These are phyloP conservation scores for Magallana gigas DNA, from an alignment of 1,140 invertebrate genomes.

Conservation along the genomic window DNA sequence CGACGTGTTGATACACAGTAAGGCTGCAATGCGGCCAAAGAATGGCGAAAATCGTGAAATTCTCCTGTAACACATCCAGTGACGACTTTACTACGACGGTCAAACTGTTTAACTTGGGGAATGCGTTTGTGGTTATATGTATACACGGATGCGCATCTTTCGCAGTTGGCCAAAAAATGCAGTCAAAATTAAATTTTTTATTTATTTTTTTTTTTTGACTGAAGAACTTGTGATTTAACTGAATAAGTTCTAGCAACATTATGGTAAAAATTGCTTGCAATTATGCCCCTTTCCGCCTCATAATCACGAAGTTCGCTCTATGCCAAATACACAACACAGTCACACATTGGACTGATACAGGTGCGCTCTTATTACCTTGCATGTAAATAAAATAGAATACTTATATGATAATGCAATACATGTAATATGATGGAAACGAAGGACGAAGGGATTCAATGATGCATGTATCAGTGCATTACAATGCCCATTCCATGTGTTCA, in stretches of 20 bases:
- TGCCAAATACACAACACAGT: no score
- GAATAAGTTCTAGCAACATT: background rate
- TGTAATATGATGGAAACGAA: no score
- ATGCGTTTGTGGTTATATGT: background rate
- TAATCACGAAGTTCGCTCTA: background rate
- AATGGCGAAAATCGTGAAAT: background rate
- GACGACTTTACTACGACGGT: background rate
- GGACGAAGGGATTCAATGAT: no score
- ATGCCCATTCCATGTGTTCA: no score
- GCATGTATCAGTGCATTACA: no score
- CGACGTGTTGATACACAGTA: background rate
- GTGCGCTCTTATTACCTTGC: no score
- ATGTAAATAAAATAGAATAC: no score
- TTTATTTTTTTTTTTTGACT: background rate
- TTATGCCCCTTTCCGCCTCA: background rate
- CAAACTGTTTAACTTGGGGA: constrained; percentile 8
- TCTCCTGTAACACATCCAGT: background rate
- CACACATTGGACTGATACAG: no score
- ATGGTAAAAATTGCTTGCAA: background rate
- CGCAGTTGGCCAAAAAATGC: background rate
- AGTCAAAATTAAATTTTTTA: background rate
- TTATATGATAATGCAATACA: no score
- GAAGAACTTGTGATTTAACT: background rate
- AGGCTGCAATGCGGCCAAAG: background rate
- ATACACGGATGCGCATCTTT: background rate